Evolutionary conservation across 2,113 vertebrate genomes (phyloP), one percentile per base, ranked within the genome.

Genomic region (Saguinus imperator): DNA sequence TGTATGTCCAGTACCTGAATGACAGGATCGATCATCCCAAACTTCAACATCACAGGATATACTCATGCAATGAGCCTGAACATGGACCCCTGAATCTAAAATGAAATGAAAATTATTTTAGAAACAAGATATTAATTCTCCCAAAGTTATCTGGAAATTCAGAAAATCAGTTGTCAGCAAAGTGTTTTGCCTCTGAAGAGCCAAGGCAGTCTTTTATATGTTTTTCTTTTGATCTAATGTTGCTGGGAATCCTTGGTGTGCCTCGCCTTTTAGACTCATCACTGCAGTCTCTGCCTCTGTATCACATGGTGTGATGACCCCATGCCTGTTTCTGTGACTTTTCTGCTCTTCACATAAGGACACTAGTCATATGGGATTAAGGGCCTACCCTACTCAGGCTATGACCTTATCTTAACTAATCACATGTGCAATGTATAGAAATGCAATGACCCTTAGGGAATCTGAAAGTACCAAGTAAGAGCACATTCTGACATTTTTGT

Each of bases 191-290:
- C 75, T 43, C 14, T 58, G 35, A 35, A 68, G 8, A 5, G 12
- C 37, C 84, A 9, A 11, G 7, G 40, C 20, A 68, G 2, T 43
- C n/a, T 43, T 79, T 14, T 7, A 4, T 14, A 0, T 45, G 79
- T 27, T 13, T 17, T 23, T 50, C 17, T 77, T 25, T 84, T 35
- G 50, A n/a, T 21, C 58, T 21, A 5, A 32, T 13, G 12, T 21
- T 1, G 4, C 17, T 3, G 18, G 64, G 8, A 35, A 9, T 57
- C 37, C 6, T 57, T 0, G 13, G 12, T 32, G 5, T 23, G 40
- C 52, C 29, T 23, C 57, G 40, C 8, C 23, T 50, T 58, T 4
- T 1, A 68, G 23, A 64, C 14, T n/a, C 23, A 11, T 5, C 8
- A 6, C 11, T 8, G 10, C 25, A 27, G 16, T n/a, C 14, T 20